Base-by-base conservation (phyloP, 2,888 invertebrate species). In the Automeris io region DNA sequence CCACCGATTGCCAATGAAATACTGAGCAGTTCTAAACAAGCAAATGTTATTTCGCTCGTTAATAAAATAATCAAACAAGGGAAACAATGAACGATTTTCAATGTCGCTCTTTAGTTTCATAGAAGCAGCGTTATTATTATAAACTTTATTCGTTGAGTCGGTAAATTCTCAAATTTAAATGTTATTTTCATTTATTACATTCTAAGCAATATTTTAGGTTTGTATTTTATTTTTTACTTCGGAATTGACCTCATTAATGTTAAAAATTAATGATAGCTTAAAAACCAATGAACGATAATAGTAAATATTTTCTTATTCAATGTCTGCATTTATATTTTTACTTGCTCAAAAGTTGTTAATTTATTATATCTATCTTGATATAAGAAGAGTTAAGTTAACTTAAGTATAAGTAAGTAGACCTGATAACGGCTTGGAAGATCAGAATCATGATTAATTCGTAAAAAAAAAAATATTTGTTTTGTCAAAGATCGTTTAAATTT, bases 261-360 rank as follows among this genome's bases (percentile, higher is more conserved):
- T 37, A 31, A 6, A 31, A 22, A 22, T n/a, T n/a, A n/a, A 32
- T 32, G 16, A 8, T 16, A 29, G 16, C 29, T 37, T 53, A 46
- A 57, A 57, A 70, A 81, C 79, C 82, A 82, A 83, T 81, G 78
- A 82, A 64, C 60, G 64, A 61, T 73, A 68, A 57, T 67, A 56
- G 56, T 61, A 58, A 52, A 54, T 59, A 51, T 52, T 55, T 62
- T 52, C 41, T 53, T 45, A 41, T 53, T 43, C 54, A 31, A 50
- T 58, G 41, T 48, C 59, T 59, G 73, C 77, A 72, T 78, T 74
- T 78, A 71, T 45, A 46, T 67, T 67, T 74, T 73, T 75, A 67
- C 54, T 53, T 43, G 45, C 39, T 51, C 46, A 38, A 39, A 42
- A 50, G 47, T 57, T 48, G 54, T 66, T 55, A 51, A 60, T 57